phyloP scores from a whole-genome alignment of 2,113 vertebrate species.

The Cricetomys ansorgei region DNA sequence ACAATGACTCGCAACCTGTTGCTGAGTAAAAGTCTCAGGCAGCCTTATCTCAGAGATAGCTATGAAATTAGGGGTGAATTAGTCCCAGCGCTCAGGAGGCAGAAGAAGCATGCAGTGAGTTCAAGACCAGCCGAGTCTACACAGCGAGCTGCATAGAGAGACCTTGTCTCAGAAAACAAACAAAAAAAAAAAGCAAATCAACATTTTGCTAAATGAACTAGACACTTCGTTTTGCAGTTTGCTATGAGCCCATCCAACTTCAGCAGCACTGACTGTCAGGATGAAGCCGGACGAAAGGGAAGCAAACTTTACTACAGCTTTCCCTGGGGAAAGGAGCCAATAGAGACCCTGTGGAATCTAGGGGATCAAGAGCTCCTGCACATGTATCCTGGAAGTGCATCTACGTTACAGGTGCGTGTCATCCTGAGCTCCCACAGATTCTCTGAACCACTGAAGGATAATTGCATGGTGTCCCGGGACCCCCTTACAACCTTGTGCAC shows the following conservation, averaged over 20 bases:
- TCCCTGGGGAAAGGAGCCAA: conserved; percentile 93
- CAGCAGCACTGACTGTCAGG: conserved; percentile 89
- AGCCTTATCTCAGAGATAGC: conserved; percentile 4
- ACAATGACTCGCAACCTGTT: not conserved
- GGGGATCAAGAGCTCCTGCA: conserved; percentile 90
- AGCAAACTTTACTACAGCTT: conserved; percentile 91
- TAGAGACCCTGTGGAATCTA: conserved; percentile 93
- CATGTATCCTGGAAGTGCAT: conserved; percentile 83
- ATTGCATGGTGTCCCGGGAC: not conserved
- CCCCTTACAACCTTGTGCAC: not conserved
- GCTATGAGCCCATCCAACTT: conserved; percentile 93
- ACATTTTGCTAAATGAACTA: not conserved
- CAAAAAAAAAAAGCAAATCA: not conserved
- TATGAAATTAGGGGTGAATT: not conserved
- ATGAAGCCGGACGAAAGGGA: conserved; percentile 87
- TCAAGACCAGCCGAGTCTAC: not conserved
- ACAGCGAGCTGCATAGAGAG: not conserved
- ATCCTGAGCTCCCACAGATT: not conserved
- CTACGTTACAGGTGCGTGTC: conserved; percentile 89
- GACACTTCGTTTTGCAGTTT: conserved; percentile 88
- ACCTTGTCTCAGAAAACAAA: not conserved
- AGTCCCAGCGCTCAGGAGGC: not conserved
- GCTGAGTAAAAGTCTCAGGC: not conserved
- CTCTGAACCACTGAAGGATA: conserved; percentile 4
- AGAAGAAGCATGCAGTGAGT: too few relatives aligned